A percentile compares a stretch with the other conserved stretches of the same genome.
Evolutionary conservation across 2,888 invertebrate species (phyloP).

Genomic region (Sesamia inferens): DNA sequence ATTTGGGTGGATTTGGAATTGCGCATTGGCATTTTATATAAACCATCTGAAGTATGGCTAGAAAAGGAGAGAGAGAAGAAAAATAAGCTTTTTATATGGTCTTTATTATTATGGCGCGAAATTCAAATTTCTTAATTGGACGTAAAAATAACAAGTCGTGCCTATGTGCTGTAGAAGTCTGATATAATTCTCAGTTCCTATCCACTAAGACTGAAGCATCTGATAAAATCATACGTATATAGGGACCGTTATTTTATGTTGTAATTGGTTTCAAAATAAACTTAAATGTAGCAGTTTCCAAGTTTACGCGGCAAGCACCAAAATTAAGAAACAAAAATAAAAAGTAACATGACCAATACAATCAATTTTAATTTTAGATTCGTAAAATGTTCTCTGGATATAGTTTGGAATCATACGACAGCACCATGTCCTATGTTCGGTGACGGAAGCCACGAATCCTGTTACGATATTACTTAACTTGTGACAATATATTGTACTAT

Average conservation of each 20-base stretch:
- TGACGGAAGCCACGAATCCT: conserved; percentile 75
- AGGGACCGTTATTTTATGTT: neutral
- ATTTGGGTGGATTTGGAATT: neutral
- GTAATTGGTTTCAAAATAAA: conserved; percentile 2
- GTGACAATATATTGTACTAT: conserved; percentile 69
- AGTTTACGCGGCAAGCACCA: conserved; percentile 45
- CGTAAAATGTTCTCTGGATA: conserved; percentile 75
- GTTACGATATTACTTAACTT: conserved; percentile 80
- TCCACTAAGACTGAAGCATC: neutral
- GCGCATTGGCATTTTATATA: too few species aligned
- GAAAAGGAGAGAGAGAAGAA: too few species aligned
- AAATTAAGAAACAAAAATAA: conserved; percentile 33
- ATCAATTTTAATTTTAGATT: conserved; percentile 74
- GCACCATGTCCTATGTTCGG: conserved; percentile 76
- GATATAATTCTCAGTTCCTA: neutral
- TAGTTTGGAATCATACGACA: conserved; percentile 69
- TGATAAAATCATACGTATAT: neutral
- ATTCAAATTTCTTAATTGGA: neutral
- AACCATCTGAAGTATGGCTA: neutral
- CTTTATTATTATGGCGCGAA: neutral
- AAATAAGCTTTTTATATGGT: neutral
- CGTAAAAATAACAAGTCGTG: neutral
- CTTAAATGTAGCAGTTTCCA: conserved; percentile 19
- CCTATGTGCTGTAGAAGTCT: neutral
- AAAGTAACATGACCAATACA: conserved; percentile 63